Conservation (phyloP, 2,797 vertebrate genomes). For the Intellagama lesueurii region DNA sequence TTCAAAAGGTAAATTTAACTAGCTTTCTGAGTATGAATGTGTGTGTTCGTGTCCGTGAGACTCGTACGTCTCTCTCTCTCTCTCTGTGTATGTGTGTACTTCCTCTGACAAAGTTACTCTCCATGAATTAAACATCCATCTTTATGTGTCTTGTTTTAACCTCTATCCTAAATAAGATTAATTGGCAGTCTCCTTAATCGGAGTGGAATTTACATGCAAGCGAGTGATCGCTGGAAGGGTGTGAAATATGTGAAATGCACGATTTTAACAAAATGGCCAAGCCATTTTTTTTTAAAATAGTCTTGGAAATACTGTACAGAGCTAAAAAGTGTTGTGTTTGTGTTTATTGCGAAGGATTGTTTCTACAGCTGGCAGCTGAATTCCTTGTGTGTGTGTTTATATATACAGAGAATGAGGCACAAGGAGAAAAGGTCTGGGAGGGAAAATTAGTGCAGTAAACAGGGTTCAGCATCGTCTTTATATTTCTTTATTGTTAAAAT, state of each 20-base stretch:
- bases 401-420: not conserved
- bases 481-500: not conserved
- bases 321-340: not conserved
- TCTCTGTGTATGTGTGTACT: not conserved
- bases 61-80: not conserved
- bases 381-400: not conserved
- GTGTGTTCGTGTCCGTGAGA: not conserved
- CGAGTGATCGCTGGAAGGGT: too few relatives aligned
- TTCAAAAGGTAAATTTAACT: constrained; percentile 17
- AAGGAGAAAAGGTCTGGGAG: too few relatives aligned
- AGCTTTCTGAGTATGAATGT: not conserved
- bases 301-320: rapidly evolving
- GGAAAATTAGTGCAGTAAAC: not conserved
- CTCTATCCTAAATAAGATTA: not conserved
- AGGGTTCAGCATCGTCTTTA: not conserved
- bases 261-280: not conserved
- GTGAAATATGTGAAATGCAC: not conserved
- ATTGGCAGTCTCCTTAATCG: not conserved
- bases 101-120: too few relatives aligned
- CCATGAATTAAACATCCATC: not conserved
- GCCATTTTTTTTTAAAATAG: too few relatives aligned
- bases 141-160: not conserved
- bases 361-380: not conserved
- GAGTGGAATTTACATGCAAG: not conserved
- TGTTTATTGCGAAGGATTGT: not conserved